Base-by-base conservation (phyloP, 2,888 invertebrate genomes). In the Heliconius charithonia region DNA sequence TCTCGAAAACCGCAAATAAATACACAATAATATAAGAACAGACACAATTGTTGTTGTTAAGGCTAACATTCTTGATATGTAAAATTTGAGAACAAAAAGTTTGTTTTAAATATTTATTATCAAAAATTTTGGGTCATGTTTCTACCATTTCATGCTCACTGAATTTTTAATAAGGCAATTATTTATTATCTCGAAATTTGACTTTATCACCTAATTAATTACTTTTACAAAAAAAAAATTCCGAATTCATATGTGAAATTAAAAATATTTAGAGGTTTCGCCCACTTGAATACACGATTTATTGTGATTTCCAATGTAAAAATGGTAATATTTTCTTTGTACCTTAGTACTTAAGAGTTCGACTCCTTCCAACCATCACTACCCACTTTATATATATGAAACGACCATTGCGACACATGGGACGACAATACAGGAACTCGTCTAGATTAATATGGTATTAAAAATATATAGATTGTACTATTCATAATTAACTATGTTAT, bases 1-100 rank as follows among this genome's bases (percentile, higher is more conserved):
- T 29, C 79, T 78, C n/a, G 56, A 56, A 32, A 76, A 76, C 22
- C 73, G 45, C 65, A 80, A 82, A 67, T 76, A 70, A 27, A 71
- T 10, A 32, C 78, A 76, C 9, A 75, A 56, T 19, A 72, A 19
- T 16, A 79, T 29, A 32, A 72, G 25, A 41, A 79, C 56, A 41
- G 16, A 37, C 63, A 62, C 32, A 19, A 27, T 16, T 74, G 63
- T 41, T 71, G 71, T 27, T 41, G 22, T 19, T 41, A 41, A 9
- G 12, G 22, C 19, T 25, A 62, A 37, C 74, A 63, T 74, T 56
- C n/a, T 72, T n/a, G 22, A 12, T n/a, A 72, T 62, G 59, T 63
- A 13, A 32, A 16, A 25, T 19, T 37, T 45, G 27, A 22, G 13
- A 63, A 22, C 10, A 19, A 0, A 22, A 41, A 27, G 27, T 59